Evolutionary conservation across 92 coral and sea anemone species (phyloP), one percentile per base, ranked within the genome.

Genomic region (Chrysogorgia sp.): DNA sequence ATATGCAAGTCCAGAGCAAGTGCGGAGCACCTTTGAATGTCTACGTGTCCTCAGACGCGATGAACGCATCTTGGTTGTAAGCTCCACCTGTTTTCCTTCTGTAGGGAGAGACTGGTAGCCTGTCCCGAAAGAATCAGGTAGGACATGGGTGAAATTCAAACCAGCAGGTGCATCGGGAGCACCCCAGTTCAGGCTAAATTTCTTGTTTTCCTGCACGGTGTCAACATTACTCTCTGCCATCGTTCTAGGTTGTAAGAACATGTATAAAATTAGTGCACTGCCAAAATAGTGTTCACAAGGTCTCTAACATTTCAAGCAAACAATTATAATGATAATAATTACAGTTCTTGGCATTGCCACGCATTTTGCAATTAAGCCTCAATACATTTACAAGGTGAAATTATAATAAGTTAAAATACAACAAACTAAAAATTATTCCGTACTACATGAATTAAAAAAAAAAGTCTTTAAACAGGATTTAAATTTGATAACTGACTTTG

Each of bases 1-100:
- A 60, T 65, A 76, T 26, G 78, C 84, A 24, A 75, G 86, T 25
- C 94, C 92, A 29, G 57, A 15, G 55, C 79, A 72, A n/a, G 79
- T 72, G 5, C 33, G 96, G 83, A 40, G 93, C 85, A 55, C 85
- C 79, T 85, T 76, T 0, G 90, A 67, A 21, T 89, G 90, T 55
- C 84, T 45, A 57, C 89, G 84, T 14, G 85, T 81, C 75, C 74
- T 96, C 60, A 77, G 61, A 25, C 87, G 92, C 34, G 97, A 87
- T 1, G 97, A 93, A 5, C 88, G 85, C 69, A 96, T 66, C 81
- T 89, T 91, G 30, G 80, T 81, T 23, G 88, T 79, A 20, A 81
- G 86, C 43, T 80, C 84, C 37, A 74, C 79, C 60, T 91, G 89
- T 22, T 86, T 79, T 5, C 79, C 87, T 9, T 22, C 69, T 34